A percentile compares a stretch with the other conserved stretches of the same genome.
phyloP scores from a whole-genome alignment of 2,888 invertebrate species.

The Geophilus truncorum region DNA sequence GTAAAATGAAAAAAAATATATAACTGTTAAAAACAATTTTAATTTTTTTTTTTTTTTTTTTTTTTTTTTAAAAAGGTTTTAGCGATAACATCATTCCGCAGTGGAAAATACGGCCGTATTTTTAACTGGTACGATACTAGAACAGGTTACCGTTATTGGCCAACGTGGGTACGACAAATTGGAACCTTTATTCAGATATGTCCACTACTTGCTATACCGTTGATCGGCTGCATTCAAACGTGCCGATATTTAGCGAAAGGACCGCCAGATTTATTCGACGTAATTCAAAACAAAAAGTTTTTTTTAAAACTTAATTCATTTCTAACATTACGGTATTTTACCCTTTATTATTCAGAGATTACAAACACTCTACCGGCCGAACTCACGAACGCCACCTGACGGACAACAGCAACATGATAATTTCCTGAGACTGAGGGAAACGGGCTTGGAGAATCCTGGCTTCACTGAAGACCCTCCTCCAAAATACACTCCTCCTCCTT shows the following conservation, averaged over 20 bases:
- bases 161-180: slow-evolving; percentile 70
- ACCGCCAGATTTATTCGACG: slow-evolving; percentile 80
- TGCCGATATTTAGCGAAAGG: slow-evolving; percentile 70
- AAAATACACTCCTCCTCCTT: slow-evolving; percentile 89
- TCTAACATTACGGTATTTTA: no score
- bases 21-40: neutral
- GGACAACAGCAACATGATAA: slow-evolving; percentile 33
- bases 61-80: slow-evolving; percentile 52
- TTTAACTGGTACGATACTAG: slow-evolving; percentile 56
- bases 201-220: slow-evolving; percentile 67
- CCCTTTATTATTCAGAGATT: slow-evolving; percentile 62
- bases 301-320: neutral
- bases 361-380: slow-evolving; percentile 75
- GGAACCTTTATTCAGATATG: slow-evolving; percentile 71
- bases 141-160: slow-evolving; percentile 61
- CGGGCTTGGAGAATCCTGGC: slow-evolving; percentile 29
- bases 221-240: slow-evolving; percentile 54
- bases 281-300: slow-evolving; percentile 53
- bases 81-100: slow-evolving; percentile 66
- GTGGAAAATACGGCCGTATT: slow-evolving; percentile 62
- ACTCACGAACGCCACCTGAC: slow-evolving; percentile 42
- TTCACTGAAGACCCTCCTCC: slow-evolving; percentile 67
- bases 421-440: slow-evolving; percentile 45
- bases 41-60: slow-evolving; percentile 8
- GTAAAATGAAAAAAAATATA: slow-evolving; percentile 53